Conservation (phyloP, 2,888 invertebrate genomes). For the Diploptera punctata region DNA sequence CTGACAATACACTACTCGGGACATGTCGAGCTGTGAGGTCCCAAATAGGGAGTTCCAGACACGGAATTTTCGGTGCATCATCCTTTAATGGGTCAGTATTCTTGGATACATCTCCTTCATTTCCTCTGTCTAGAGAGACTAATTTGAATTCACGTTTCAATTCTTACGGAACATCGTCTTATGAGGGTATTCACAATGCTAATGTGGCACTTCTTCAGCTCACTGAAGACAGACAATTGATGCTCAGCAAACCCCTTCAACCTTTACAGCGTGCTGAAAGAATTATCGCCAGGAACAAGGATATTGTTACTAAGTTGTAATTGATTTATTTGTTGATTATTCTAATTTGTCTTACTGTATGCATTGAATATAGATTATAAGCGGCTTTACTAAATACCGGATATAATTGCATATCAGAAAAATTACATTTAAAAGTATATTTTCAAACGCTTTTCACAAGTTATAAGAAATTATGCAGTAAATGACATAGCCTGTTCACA, state of each 20-base stretch:
- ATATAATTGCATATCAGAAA: no score
- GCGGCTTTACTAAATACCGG: no score
- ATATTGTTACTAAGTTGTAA: slow-evolving; percentile 43
- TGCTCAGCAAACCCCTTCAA: slow-evolving; percentile 30
- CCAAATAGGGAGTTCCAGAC: not conserved
- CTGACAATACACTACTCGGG: slow-evolving; percentile 26
- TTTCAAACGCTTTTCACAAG: no score
- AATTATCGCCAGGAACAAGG: slow-evolving; percentile 24
- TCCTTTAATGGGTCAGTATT: slow-evolving; percentile 13
- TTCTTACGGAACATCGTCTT: not conserved
- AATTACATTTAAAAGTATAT: no score
- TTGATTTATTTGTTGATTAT: no score
- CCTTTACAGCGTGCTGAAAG: not conserved
- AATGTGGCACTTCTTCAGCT: slow-evolving; percentile 39
- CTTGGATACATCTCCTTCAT: not conserved
- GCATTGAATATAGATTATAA: no score
- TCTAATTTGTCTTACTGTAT: no score
- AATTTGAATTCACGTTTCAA: not conserved
- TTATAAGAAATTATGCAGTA: no score
- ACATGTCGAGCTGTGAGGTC: slow-evolving; percentile 44
- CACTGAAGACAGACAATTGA: slow-evolving; percentile 39
- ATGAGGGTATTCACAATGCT: slow-evolving; percentile 8
- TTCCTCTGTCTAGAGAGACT: slow-evolving; percentile 1
- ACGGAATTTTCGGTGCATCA: not conserved
- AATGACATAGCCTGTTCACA: no score